Evolutionary conservation across 2,888 invertebrate genomes (phyloP).

Genomic region (Bibio marci): DNA sequence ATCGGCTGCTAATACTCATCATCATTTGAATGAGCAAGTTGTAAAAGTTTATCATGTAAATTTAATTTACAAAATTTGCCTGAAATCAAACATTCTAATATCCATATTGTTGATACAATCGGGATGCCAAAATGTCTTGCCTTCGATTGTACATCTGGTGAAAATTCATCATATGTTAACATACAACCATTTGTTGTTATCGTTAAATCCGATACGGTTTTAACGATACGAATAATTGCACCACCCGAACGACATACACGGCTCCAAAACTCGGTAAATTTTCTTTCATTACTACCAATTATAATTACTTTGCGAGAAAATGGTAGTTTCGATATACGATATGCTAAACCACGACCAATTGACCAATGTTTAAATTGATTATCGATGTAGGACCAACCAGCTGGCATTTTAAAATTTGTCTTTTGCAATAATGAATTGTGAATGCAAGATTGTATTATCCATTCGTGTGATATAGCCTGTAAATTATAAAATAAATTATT

Average conservation of each 20-base stretch:
- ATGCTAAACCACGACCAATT: slow-evolving; percentile 18
- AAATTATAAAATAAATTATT: no score
- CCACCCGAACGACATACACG: slow-evolving; percentile 41
- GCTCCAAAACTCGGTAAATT: slow-evolving; percentile 42
- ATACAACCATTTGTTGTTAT: slow-evolving; percentile 33
- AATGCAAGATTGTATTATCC: slow-evolving; percentile 48
- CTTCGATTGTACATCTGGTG: slow-evolving; percentile 32
- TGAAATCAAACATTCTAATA: slow-evolving; percentile 48
- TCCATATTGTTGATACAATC: slow-evolving; percentile 49
- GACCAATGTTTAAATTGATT: slow-evolving; percentile 28
- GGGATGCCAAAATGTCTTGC: slow-evolving; percentile 42
- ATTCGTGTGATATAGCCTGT: slow-evolving; percentile 45
- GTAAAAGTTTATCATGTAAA: slow-evolving; percentile 30
- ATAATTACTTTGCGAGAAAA: slow-evolving; percentile 34
- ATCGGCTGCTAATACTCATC: no score
- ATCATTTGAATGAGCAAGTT: no score
- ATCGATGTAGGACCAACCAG: slow-evolving; percentile 40
- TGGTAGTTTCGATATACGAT: slow-evolving; percentile 26
- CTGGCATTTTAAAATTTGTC: slow-evolving; percentile 37
- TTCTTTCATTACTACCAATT: slow-evolving; percentile 34
- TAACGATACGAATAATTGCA: slow-evolving; percentile 31
- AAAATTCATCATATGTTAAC: slow-evolving; percentile 45
- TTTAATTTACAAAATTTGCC: slow-evolving; percentile 34
- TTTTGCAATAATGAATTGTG: slow-evolving; percentile 25
- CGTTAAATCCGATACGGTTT: slow-evolving; percentile 30